Evolutionary conservation across 2,797 vertebrate genomes (phyloP).

Genomic region (Enteromius thamalakanensis): DNA sequence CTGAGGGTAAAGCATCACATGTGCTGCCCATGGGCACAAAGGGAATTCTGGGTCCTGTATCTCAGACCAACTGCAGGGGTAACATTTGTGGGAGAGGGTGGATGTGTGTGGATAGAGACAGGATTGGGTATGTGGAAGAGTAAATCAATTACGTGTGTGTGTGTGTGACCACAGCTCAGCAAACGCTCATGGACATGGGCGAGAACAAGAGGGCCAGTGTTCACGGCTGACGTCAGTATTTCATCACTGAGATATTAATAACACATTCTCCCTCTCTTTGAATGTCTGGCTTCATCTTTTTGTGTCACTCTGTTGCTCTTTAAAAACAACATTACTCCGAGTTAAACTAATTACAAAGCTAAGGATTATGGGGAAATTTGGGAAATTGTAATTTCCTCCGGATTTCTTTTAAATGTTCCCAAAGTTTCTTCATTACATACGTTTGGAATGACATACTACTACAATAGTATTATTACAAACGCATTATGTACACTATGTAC

Average conservation of each 20-base stretch:
- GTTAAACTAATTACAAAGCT: background rate
- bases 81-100: constrained; percentile 27
- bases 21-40: background rate
- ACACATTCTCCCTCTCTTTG: constrained; percentile 48
- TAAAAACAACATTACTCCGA: background rate
- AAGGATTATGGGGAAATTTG: background rate
- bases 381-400: background rate
- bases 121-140: constrained; percentile 49
- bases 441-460: background rate
- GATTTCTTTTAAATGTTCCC: background rate
- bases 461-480: background rate
- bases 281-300: constrained; percentile 15
- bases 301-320: constrained; percentile 29
- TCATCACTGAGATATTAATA: constrained; percentile 75
- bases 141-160: background rate
- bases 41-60: constrained; percentile 31
- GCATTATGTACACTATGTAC: background rate
- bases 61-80: constrained; percentile 16
- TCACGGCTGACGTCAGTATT: constrained; percentile 70
- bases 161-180: constrained; percentile 48
- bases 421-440: background rate
- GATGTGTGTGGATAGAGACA: constrained; percentile 20
- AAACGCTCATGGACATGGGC: constrained; percentile 61
- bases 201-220: constrained; percentile 76
- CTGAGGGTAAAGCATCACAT: constrained; percentile 29